Evolutionary conservation across 2,888 invertebrate species (phyloP).

Genomic region (Melieria crassipennis): DNA sequence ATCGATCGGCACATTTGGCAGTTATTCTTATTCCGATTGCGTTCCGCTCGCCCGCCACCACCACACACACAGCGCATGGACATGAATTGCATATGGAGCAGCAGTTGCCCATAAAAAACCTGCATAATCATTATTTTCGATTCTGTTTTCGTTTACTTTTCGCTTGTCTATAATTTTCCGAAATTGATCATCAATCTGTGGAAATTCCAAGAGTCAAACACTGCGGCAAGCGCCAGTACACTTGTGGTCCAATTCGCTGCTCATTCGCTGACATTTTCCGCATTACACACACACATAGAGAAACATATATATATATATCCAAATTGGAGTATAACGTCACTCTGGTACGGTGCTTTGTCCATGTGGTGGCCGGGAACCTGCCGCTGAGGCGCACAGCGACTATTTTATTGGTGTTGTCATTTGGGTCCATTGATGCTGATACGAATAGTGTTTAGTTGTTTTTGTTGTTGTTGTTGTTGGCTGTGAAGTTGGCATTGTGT

Average conservation of each 20-base stretch:
- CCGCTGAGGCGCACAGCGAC: too few relatives aligned
- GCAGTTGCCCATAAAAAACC: conserved; percentile 28
- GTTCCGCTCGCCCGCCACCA: neutral
- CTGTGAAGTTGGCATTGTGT: conserved; percentile 10
- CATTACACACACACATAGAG: neutral
- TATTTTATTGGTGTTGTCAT: conserved; percentile 15
- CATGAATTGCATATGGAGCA: neutral
- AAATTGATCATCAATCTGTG: conserved; percentile 23
- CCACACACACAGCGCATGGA: neutral
- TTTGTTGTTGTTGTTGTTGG: conserved; percentile 9
- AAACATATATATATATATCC: too few relatives aligned
- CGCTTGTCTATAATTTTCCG: conserved; percentile 41
- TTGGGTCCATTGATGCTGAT: neutral
- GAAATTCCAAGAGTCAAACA: conserved; percentile 5
- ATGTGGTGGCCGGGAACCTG: too few relatives aligned
- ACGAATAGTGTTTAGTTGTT: neutral
- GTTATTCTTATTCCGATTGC: neutral
- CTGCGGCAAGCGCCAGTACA: neutral
- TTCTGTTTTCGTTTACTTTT: conserved; percentile 43
- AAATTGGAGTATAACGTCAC: too few relatives aligned
- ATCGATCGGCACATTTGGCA: conserved; percentile 5
- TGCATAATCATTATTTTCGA: conserved; percentile 44
- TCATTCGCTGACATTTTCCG: neutral
- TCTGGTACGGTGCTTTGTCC: too few relatives aligned
- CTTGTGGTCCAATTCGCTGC: conserved; percentile 14